Percentiles rank a stretch among this genome's conserved stretches.
phyloP scores from a whole-genome alignment of 2,797 vertebrate genomes.

The Hipposideros larvatus region DNA sequence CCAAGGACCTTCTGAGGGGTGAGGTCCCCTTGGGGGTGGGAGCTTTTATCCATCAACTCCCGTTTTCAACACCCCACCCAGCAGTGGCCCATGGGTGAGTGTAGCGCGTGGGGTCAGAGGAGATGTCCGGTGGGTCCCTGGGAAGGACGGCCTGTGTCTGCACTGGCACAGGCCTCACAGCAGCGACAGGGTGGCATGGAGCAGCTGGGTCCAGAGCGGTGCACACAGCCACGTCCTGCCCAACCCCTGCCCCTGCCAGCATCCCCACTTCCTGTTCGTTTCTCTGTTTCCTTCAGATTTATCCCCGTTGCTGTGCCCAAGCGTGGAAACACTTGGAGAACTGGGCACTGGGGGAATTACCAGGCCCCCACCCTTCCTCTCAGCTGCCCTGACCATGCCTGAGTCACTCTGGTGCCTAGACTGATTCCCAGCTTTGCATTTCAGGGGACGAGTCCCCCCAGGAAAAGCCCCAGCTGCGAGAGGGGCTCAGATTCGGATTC shows the following conservation, averaged over 20 bases:
- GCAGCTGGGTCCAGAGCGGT: background rate
- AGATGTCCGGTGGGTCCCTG: fast-evolving
- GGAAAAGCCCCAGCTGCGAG: fast-evolving
- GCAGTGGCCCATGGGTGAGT: background rate
- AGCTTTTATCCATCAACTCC: fast-evolving
- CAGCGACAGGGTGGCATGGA: background rate
- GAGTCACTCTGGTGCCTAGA: background rate
- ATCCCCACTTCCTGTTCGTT: background rate
- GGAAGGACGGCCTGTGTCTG: too few relatives aligned
- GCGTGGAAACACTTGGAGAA: background rate
- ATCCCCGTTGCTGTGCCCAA: fast-evolving
- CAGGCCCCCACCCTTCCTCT: background rate
- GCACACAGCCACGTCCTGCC: fast-evolving
- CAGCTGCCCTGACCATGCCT: background rate
- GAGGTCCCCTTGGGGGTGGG: background rate
- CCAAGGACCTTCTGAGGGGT: background rate
- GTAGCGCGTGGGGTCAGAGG: background rate
- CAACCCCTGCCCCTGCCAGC: background rate
- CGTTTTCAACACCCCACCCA: fast-evolving
- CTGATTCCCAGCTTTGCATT: background rate
- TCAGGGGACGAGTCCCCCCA: fast-evolving
- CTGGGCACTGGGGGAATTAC: too few relatives aligned
- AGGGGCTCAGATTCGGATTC: fast-evolving
- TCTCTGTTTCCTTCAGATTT: background rate
- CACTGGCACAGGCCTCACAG: fast-evolving